Conservation (phyloP, 2,888 invertebrate genomes). For the Drosophila cognata region DNA sequence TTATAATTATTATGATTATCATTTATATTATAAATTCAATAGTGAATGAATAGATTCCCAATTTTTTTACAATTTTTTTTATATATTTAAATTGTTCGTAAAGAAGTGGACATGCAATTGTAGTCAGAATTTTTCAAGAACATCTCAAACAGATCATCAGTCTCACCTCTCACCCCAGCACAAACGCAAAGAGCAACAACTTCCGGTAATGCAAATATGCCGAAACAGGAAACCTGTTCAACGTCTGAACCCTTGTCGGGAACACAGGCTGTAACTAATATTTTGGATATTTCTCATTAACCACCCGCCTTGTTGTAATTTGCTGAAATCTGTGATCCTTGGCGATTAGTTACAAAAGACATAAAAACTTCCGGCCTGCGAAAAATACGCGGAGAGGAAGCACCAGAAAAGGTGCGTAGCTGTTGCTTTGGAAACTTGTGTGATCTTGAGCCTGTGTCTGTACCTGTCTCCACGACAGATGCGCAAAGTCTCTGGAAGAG, state of each 20-base stretch:
- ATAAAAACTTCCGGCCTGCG: constrained; percentile 68
- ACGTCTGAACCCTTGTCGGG: constrained; percentile 30
- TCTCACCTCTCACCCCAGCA: constrained; percentile 58
- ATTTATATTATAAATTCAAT: background rate
- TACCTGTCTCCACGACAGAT: constrained; percentile 74
- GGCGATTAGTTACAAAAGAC: constrained; percentile 66
- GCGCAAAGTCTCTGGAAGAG: constrained; percentile 50
- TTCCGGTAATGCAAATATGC: constrained; percentile 73
- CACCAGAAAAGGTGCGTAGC: constrained; percentile 58
- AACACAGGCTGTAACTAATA: constrained; percentile 61
- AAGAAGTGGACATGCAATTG: constrained; percentile 49
- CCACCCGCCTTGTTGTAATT: constrained; percentile 62
- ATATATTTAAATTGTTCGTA: background rate
- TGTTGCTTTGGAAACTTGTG: constrained; percentile 33
- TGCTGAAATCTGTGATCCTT: constrained; percentile 65
- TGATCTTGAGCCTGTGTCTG: constrained; percentile 33
- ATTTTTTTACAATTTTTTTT: too few species aligned
- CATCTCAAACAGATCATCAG: constrained; percentile 45
- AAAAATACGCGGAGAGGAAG: constrained; percentile 52
- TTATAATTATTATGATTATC: background rate
- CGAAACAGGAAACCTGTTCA: constrained; percentile 48
- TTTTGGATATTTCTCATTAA: constrained; percentile 51
- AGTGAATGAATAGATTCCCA: background rate
- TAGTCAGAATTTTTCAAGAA: constrained; percentile 30
- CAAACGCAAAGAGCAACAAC: constrained; percentile 49